phyloP scores from a whole-genome alignment of 2,888 invertebrate species.

The Leucozona laternaria region DNA sequence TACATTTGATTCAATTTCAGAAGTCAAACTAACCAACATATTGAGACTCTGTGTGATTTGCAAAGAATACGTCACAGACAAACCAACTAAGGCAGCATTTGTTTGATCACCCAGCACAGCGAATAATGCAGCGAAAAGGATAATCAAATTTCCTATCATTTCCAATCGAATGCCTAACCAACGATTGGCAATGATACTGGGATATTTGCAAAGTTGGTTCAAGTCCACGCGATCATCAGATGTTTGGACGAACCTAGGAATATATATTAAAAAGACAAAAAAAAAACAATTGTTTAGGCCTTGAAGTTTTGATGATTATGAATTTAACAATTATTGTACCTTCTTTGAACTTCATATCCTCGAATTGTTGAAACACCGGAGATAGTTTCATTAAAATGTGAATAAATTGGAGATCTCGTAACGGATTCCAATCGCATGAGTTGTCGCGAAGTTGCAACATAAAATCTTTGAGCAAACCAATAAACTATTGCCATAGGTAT shows the following conservation, averaged over 20 bases:
- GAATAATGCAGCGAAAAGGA: conserved; percentile 96
- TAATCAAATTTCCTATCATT: conserved; percentile 97
- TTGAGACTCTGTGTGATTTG: conserved; percentile 97
- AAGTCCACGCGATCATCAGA: conserved; percentile 96
- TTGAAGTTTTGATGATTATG: neutral
- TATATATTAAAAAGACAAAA: neutral
- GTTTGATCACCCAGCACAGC: conserved; percentile 92
- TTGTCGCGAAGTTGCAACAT: conserved; percentile 96
- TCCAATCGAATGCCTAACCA: conserved; percentile 98
- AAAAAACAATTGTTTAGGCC: neutral
- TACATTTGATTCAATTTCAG: conserved; percentile 98
- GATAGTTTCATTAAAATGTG: conserved; percentile 97
- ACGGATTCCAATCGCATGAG: conserved; percentile 96
- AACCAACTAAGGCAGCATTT: conserved; percentile 92
- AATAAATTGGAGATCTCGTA: conserved; percentile 97
- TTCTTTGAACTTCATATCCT: conserved; percentile 90
- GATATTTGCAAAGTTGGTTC: conserved; percentile 96
- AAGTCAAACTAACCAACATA: conserved; percentile 97
- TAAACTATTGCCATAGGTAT: conserved; percentile 92
- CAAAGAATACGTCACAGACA: conserved; percentile 94
- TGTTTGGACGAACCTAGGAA: conserved; percentile 90
- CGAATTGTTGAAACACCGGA: conserved; percentile 93
- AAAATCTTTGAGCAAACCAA: conserved; percentile 96
- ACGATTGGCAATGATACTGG: conserved; percentile 95
- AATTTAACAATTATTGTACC: too few relatives aligned